A percentile compares a stretch with the other conserved stretches of the same genome.
Conservation (phyloP, 2,888 invertebrate genomes). For the Serrognathus titanus region DNA sequence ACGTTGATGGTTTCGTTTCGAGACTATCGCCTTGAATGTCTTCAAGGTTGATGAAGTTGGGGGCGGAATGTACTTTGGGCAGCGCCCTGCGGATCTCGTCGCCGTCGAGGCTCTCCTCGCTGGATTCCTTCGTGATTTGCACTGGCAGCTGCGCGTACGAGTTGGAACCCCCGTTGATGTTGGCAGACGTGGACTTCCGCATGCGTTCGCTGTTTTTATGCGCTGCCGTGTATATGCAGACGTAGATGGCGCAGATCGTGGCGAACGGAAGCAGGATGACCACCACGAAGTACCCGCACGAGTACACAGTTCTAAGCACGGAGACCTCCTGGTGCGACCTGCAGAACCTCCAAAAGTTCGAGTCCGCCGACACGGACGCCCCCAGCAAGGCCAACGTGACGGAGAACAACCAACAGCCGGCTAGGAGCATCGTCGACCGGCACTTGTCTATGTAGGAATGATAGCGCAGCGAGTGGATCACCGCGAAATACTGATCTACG, state of each 20-base stretch:
- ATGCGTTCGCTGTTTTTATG: constrained; percentile 67
- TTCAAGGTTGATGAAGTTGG: constrained; percentile 18
- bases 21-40: constrained; percentile 1
- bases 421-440: constrained; percentile 50
- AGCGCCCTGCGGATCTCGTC: constrained; percentile 40
- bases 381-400: constrained; percentile 48
- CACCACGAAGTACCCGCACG: constrained; percentile 48
- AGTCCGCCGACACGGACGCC: constrained; percentile 49
- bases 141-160: constrained; percentile 48
- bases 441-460: constrained; percentile 56
- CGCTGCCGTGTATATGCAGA: constrained; percentile 72
- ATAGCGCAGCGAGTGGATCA: constrained; percentile 63
- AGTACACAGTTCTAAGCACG: constrained; percentile 38
- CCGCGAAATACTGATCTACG: constrained; percentile 64
- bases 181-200: constrained; percentile 45
- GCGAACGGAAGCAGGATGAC: constrained; percentile 55
- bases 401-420: constrained; percentile 52
- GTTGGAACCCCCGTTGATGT: constrained; percentile 52
- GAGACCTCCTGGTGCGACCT: background rate
- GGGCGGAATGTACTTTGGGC: constrained; percentile 43
- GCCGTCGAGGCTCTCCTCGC: constrained; percentile 48
- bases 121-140: constrained; percentile 37
- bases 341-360: constrained; percentile 50
- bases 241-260: constrained; percentile 71
- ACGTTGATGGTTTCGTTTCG: background rate